Percentiles rank a stretch among this genome's conserved stretches.
Conservation (phyloP, 2,888 invertebrate species). For the Eupithecia vulgata region DNA sequence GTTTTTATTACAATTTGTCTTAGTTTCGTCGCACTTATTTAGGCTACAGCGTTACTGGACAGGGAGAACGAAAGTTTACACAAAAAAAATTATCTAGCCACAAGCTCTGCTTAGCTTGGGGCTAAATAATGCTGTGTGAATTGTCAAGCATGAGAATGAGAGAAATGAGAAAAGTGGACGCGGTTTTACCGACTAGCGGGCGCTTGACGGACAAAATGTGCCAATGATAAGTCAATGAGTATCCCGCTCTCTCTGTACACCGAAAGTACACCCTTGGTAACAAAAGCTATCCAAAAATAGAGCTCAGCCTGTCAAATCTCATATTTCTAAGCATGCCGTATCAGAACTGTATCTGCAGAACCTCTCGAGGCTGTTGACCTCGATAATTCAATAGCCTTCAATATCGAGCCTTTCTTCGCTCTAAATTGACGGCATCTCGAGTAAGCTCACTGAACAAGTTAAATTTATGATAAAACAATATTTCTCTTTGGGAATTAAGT, state of each 20-base stretch:
- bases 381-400: slow-evolving; percentile 32
- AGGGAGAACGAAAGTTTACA: no score
- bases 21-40: neutral
- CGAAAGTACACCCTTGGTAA: neutral
- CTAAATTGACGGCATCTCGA: slow-evolving; percentile 17
- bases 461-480: slow-evolving; percentile 10
- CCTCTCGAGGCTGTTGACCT: slow-evolving; percentile 26
- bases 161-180: no score
- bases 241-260: neutral
- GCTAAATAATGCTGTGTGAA: no score
- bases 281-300: neutral
- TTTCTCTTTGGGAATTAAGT: neutral
- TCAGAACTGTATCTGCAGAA: slow-evolving; percentile 19
- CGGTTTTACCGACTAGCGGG: no score
- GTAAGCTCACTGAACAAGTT: slow-evolving; percentile 16
- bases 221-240: neutral
- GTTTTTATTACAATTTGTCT: neutral
- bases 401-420: slow-evolving; percentile 21
- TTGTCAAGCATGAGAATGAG: no score
- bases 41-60: neutral
- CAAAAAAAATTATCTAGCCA: no score
- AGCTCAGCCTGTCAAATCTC: neutral
- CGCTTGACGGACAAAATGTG: neutral
- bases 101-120: no score
- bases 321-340: slow-evolving; percentile 15